These are phyloP conservation scores for Caenorhabditis briggsae DNA, from an alignment of 1,140 invertebrate species.

Conservation along the genomic window DNA sequence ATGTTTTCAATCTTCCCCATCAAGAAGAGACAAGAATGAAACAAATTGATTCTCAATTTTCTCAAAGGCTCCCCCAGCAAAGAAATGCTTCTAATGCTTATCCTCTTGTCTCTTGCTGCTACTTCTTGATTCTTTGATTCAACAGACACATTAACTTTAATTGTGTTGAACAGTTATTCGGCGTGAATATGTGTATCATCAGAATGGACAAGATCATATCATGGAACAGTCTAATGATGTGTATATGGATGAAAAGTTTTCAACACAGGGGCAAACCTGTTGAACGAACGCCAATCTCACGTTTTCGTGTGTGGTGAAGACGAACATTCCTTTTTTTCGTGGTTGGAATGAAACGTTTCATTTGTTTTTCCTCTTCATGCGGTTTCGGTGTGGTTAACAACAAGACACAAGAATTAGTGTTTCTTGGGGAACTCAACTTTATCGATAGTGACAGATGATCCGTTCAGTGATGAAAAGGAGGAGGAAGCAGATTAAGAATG, in stretches of 20 bases:
- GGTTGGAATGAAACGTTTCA: slow-evolving; percentile 21
- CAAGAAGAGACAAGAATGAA: background rate
- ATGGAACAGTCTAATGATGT: slow-evolving; percentile 54
- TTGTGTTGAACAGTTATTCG: slow-evolving; percentile 16
- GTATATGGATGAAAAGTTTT: slow-evolving; percentile 35
- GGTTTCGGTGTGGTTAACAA: background rate
- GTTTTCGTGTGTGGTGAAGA: background rate
- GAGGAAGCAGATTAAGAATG: background rate
- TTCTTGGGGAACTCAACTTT: background rate
- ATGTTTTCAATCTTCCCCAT: slow-evolving; percentile 29
- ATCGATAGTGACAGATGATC: slow-evolving; percentile 52
- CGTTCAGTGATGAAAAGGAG: background rate
- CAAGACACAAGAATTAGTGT: slow-evolving; percentile 13
- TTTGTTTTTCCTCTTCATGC: background rate
- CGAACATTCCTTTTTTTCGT: slow-evolving; percentile 42
- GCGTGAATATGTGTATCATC: slow-evolving; percentile 2
- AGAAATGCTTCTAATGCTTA: background rate
- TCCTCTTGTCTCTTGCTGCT: background rate
- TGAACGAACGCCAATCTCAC: slow-evolving; percentile 15
- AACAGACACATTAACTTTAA: background rate
- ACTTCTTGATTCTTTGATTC: background rate
- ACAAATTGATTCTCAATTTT: background rate
- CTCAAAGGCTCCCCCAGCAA: background rate
- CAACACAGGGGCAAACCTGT: slow-evolving; percentile 25
- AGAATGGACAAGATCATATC: slow-evolving; percentile 24